Evolutionary conservation across 2,113 vertebrate genomes (phyloP), one percentile per base, ranked within the genome.

Genomic region (Ondatra zibethicus): DNA sequence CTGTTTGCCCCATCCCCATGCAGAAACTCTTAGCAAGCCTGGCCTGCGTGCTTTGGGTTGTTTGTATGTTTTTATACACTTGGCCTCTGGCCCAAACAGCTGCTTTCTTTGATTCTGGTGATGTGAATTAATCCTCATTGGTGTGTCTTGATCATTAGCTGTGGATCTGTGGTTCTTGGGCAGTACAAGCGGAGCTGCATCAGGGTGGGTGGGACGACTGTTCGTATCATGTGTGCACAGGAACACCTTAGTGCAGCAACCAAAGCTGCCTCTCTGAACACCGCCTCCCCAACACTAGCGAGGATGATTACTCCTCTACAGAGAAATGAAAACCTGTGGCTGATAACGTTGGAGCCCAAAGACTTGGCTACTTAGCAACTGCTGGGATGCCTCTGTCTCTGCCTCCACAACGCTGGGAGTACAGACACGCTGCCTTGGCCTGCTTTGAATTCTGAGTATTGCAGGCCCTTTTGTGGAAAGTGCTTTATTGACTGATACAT

Each of bases 61-160:
- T 82, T 39, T 36, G 39, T 47, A 36, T 14, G 45, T 75, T 55
- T 96, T 92, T 97, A 91, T 70, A 63, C 63, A 97, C 29, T 78
- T 94, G 73, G 50, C 42, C 91, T 92, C 45, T 50, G 91, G 36
- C 58, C 82, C 94, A n/a, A 80, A 80, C 95, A 95, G 65, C 52
- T 91, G 72, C 27, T 72, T 86, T 72, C 10, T 95, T 36, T 89
- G 92, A 85, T 97, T 92, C 68, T 6, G 14, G 14, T 17, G 87
- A 96, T 80, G 25, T 42, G 92, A 93, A 93, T 97, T 93, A 76
- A 97, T 96, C 63, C 31, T 3, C 5, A 0, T 58, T n/a, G 61
- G n/a, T 31, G 10, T 1, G 23, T 13, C 45, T 76, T 16, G 5
- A 39, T 81, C 31, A n/a, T 33, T 61, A 50, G 85, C n/a, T 50